Conservation (phyloP, 2,797 vertebrate genomes). For the Rhodeus uyekii region DNA sequence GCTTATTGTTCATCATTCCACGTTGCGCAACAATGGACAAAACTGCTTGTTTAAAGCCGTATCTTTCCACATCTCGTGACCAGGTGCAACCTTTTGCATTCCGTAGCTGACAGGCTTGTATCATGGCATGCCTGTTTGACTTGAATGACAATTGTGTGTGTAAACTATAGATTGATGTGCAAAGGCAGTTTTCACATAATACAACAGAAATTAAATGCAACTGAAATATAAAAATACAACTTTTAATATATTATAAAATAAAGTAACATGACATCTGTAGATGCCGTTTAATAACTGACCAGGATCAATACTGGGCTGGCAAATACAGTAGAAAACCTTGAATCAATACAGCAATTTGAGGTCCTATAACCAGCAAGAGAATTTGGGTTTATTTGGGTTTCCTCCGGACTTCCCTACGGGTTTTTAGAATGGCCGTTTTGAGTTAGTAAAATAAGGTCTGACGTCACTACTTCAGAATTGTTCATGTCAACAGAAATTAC, state of each 20-base stretch:
- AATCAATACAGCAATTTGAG: background rate
- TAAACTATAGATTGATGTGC: background rate
- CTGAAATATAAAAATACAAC: background rate
- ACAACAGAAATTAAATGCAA: background rate
- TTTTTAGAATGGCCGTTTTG: background rate
- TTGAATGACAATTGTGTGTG: background rate
- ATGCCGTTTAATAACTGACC: background rate
- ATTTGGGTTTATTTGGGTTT: background rate
- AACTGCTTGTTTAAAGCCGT: slow-evolving; percentile 23
- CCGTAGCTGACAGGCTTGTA: slow-evolving; percentile 6
- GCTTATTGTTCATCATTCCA: background rate
- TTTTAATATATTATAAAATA: background rate
- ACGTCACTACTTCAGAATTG: too few relatives aligned
- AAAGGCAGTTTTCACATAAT: background rate
- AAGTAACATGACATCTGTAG: background rate
- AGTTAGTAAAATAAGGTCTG: background rate
- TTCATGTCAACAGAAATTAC: background rate
- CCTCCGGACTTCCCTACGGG: background rate
- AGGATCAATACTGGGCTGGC: background rate
- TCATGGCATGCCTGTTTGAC: background rate
- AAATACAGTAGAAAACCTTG: background rate
- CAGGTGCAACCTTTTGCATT: slow-evolving; percentile 15
- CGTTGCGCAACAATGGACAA: slow-evolving; percentile 31
- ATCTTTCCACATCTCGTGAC: slow-evolving; percentile 23
- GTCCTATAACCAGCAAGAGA: background rate